A percentile compares a stretch with the other conserved stretches of the same genome.
Evolutionary conservation across 2,797 vertebrate species (phyloP).

Genomic region (Emydoidea blandingii): DNA sequence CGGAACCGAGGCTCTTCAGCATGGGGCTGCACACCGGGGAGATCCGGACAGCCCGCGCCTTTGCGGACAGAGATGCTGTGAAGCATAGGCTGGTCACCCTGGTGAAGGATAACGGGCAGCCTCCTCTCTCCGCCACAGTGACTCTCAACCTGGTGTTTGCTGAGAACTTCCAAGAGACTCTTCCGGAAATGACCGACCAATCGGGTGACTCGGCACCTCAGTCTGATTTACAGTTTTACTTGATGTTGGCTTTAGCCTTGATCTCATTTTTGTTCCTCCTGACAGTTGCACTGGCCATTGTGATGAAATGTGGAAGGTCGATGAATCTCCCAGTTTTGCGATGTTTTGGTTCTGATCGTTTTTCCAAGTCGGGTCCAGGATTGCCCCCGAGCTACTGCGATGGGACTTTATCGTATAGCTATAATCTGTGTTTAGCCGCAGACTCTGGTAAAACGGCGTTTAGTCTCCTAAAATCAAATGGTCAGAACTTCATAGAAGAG

Average conservation of each 20-base stretch:
- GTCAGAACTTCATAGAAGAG: background rate
- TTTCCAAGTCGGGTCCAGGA: background rate
- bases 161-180: slow-evolving; percentile 55
- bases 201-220: background rate
- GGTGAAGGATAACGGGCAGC: slow-evolving; percentile 72
- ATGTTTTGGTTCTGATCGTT: slow-evolving; percentile 2
- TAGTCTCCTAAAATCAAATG: slow-evolving; percentile 46
- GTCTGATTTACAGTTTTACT: slow-evolving; percentile 62
- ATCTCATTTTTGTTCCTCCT: background rate
- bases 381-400: slow-evolving; percentile 45
- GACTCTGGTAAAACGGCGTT: slow-evolving; percentile 29
- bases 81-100: slow-evolving; percentile 72
- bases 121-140: slow-evolving; percentile 52
- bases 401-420: slow-evolving; percentile 61
- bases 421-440: slow-evolving; percentile 60
- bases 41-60: background rate
- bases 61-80: background rate
- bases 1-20: background rate
- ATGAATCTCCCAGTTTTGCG: background rate
- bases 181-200: slow-evolving; percentile 25
- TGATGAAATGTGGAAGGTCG: background rate
- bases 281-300: background rate
- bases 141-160: slow-evolving; percentile 60
- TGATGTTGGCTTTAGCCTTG: background rate
- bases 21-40: slow-evolving; percentile 13